These are phyloP conservation scores for Danio choprae DNA, from an alignment of 2,797 vertebrate species.

Conservation along the genomic window DNA sequence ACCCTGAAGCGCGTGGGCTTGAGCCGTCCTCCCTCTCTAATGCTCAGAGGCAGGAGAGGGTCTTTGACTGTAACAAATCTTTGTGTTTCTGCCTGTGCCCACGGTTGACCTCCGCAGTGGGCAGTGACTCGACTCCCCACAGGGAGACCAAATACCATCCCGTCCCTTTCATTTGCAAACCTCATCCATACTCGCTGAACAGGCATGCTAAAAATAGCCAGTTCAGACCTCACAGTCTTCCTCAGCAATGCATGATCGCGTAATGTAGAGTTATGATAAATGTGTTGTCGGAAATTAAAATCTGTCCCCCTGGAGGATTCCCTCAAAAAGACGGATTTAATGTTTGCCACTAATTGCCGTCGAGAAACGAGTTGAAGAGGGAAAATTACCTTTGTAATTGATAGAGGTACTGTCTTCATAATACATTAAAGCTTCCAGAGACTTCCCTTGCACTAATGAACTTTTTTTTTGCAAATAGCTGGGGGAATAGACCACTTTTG, in stretches of 20 bases:
- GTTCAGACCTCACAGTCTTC: slow-evolving; percentile 32
- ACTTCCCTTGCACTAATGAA: slow-evolving; percentile 31
- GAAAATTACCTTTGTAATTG: slow-evolving; percentile 54
- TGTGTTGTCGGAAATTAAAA: slow-evolving; percentile 58
- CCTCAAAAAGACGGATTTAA: slow-evolving; percentile 50
- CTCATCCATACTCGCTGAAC: slow-evolving; percentile 56
- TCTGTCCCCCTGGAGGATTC: slow-evolving; percentile 48
- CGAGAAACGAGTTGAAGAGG: slow-evolving; percentile 43
- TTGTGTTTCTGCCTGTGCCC: slow-evolving; percentile 34
- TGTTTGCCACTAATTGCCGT: slow-evolving; percentile 53
- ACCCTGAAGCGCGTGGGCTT: slow-evolving; percentile 20
- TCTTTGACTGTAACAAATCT: slow-evolving; percentile 48
- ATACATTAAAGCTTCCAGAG: slow-evolving; percentile 32
- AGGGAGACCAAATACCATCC: slow-evolving; percentile 63
- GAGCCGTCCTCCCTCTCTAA: slow-evolving; percentile 33
- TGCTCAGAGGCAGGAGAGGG: slow-evolving; percentile 41
- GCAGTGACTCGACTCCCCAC: slow-evolving; percentile 49
- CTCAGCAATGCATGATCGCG: not conserved
- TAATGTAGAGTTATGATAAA: slow-evolving; percentile 54
- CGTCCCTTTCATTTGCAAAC: slow-evolving; percentile 33
- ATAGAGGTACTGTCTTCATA: slow-evolving; percentile 42
- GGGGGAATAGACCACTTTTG: slow-evolving; percentile 35
- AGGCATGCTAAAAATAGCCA: slow-evolving; percentile 68
- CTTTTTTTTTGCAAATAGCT: slow-evolving; percentile 34
- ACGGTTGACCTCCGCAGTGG: slow-evolving; percentile 48